Evolutionary conservation across 1,140 invertebrate species (phyloP), one percentile per base, ranked within the genome.

Genomic region (Leptinotarsa defecta): DNA sequence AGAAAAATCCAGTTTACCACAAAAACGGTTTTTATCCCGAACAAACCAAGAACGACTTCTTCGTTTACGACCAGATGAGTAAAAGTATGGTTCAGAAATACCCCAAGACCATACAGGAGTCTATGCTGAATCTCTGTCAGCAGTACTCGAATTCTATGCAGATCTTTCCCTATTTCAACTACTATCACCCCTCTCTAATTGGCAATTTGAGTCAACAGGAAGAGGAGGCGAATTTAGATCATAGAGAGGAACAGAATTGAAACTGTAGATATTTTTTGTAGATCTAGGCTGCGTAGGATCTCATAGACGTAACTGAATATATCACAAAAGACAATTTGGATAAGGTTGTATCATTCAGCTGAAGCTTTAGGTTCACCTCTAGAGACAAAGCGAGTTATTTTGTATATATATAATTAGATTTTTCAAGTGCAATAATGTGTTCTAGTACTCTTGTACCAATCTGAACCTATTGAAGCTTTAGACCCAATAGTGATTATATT

Each of bases 91-190:
- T 73, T 19, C 81, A 81, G 34, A 84, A 84, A 69, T 84, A 84
- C 67, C 74, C 81, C 13, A 85, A 86, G 73, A 81, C 68, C 11
- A 68, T 86, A 24, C 85, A 86, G 62, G 84, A 86, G 77, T 85
- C 83, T 1, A 85, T 86, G 85, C 49, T 86, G 67, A 83, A 75
- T 77, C 74, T 86, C 24, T 86, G 83, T 80, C 84, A 86, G 74
- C 85, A 86, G 69, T 86, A 85, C 63, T 83, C 81, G 15, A 85
- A 76, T 79, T 84, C 82, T 13, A 81, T 85, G 79, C 83, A 85
- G 57, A 73, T 85, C 13, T 84, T 86, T 77, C 84, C 85, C 24
- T 86, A 86, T 76, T 86, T 86, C 75, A 86, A 83, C 78, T 86
- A 85, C 75, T 86, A 85, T 64, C 84, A 85, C 81, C 84, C 85